A percentile compares a stretch with the other conserved stretches of the same genome.
phyloP scores from a whole-genome alignment of 1,140 invertebrate genomes.

The Lerema accius region DNA sequence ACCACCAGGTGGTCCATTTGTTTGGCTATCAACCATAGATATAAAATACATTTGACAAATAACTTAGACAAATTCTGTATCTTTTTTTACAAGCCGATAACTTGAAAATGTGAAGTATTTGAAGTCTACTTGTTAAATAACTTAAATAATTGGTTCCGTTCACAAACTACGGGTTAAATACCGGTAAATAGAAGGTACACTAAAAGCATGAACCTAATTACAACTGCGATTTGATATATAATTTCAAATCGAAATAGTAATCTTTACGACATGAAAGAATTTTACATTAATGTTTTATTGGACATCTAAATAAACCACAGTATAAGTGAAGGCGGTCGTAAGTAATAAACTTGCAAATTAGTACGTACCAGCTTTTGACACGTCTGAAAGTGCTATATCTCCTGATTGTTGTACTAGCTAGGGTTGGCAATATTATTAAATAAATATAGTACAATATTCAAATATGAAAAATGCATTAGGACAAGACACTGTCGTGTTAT shows the following conservation, averaged over 20 bases:
- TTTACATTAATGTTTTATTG: conserved; percentile 15
- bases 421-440: not conserved
- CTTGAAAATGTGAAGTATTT: no score
- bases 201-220: conserved; percentile 4
- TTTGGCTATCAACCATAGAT: no score
- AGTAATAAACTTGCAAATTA: conserved; percentile 9
- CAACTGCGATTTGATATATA: not conserved
- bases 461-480: no score
- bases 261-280: conserved; percentile 11
- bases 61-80: no score
- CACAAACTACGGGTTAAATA: no score
- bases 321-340: not conserved
- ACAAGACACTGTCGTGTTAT: no score
- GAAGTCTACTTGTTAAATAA: no score
- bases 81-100: no score
- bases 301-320: conserved; percentile 7
- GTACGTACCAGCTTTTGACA: conserved; percentile 1
- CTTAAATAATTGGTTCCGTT: no score
- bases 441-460: no score
- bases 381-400: not conserved
- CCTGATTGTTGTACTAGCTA: not conserved
- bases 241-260: not conserved
- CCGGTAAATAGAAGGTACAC: not conserved
- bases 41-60: no score
- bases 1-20: no score